Conservation (phyloP, 1,140 invertebrate species). For the Camponotus floridanus region DNA sequence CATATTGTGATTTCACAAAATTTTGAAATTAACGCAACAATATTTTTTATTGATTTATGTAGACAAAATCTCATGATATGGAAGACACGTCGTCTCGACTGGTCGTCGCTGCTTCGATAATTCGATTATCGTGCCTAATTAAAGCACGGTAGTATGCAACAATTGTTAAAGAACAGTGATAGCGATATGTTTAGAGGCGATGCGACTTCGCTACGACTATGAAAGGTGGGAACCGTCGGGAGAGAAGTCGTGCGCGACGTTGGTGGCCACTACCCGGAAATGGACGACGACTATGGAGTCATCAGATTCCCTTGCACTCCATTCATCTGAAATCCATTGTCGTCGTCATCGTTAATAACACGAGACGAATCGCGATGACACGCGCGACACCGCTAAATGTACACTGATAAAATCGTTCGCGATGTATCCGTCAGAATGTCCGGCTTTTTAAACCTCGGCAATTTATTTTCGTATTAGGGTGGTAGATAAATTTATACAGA, state of each 20-base stretch:
- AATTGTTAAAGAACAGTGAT: constrained; percentile 74
- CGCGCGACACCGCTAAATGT: constrained; percentile 26
- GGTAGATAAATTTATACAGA: constrained; percentile 38
- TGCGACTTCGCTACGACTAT: constrained; percentile 60
- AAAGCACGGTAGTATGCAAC: constrained; percentile 65
- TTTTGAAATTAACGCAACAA: neutral
- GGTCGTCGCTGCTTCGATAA: constrained; percentile 46
- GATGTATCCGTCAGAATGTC: neutral
- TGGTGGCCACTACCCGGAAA: constrained; percentile 74
- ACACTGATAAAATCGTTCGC: constrained; percentile 16
- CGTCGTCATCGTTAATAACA: constrained; percentile 54
- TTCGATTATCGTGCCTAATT: constrained; percentile 75
- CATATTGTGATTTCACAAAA: neutral
- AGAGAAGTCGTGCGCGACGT: constrained; percentile 73
- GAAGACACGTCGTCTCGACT: neutral
- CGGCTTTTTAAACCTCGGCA: neutral
- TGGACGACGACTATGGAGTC: constrained; percentile 54
- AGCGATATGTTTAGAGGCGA: constrained; percentile 69
- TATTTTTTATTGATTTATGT: neutral
- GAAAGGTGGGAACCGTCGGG: constrained; percentile 71
- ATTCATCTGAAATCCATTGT: constrained; percentile 63
- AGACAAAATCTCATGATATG: neutral
- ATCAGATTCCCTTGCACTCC: constrained; percentile 65
- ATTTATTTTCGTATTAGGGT: constrained; percentile 38
- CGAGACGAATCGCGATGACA: constrained; percentile 9